Base-by-base conservation (phyloP, 2,113 vertebrate species). In the Geococcyx californianus region DNA sequence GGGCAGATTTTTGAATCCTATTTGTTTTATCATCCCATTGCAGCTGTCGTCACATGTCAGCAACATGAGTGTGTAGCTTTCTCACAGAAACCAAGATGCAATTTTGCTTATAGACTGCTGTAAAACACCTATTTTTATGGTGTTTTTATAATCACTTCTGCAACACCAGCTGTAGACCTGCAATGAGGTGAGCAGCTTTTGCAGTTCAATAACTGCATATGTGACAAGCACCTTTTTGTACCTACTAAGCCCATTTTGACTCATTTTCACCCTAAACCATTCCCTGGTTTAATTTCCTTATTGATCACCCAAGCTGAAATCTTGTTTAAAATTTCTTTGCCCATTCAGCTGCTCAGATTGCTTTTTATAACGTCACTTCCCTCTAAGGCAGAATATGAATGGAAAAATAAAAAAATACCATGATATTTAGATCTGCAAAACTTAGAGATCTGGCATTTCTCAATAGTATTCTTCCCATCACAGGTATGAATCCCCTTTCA, bases 111-210 rank as follows among this genome's bases (percentile, higher is more conserved):
- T 25, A 56, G 20, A 14, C 19, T 89, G 7, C 20, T 84, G 16
- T 29, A 34, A 36, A 16, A 28, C 25, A 76, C 13, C 10, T 47
- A 21, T 60, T 60, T 88, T 73, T 38, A 44, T 24, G 1, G 0
- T 0, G 0, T 0, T 49, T 9, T 68, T 56, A 55, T 55, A 55
- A 42, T n/a, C 44, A 25, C 7, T 68, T 74, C 33, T 70, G 62
- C 55, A 74, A 20, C 23, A 26, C 20, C 82, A 64, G 5, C 26
- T 70, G 20, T 63, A 67, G 29, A 52, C 23, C 44, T 87, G 16
- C 42, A n/a, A 7, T 40, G 26, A 74, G 24, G 38, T n/a, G 77
- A 83, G 7, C 11, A 63, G 13, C 13, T 91, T 64, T 47, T 75
- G 7, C 40, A 54, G 15, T 44, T 87, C 62, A 84, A 4, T 33